Base-by-base conservation (phyloP, 2,888 invertebrate genomes). In the Drosophila suboccidentalis region DNA sequence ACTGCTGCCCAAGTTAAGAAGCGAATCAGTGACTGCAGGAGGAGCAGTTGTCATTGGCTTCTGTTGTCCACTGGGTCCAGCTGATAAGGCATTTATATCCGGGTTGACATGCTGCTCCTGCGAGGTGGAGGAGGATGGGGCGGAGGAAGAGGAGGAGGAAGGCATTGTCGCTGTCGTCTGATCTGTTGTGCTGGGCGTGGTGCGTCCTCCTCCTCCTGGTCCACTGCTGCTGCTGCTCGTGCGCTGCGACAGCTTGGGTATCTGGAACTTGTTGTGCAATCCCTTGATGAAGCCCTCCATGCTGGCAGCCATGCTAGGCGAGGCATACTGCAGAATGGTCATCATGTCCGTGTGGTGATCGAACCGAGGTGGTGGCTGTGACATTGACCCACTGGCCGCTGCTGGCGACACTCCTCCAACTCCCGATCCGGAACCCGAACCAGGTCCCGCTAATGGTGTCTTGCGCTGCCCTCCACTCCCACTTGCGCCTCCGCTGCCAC, bases 191-290 rank as follows among this genome's bases (percentile, higher is more conserved):
- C 32, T 64, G 13, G 73, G 44, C 9, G 74, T 54, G 6, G 53
- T 59, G 5, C 58, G 60, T 1, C 71, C 83, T 29, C 46, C 36
- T 47, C 80, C 4, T 95, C 6, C 36, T n/a, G 34, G 13, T 13
- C 39, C 47, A 38, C 39, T 55, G n/a, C 5, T 59, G 49, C 10
- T 49, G 29, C 39, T 39, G 36, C 36, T 38, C 13, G 57, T 17
- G 46, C 92, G 82, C 4, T 95, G 95, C 0, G 96, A 96, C 67
- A 97, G 91, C 92, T 97, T 97, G 0, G 97, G 97, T 87, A 97
- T 97, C 93, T 97, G 97, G 93, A 97, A 97, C 89, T 96, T 97
- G 62, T 95, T 95, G 85, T 97, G 96, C 38, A 96, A 92, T 10
- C 96, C 95, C 88, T 97, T 97, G 85, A 96, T 96, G 61, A 96